Conservation (phyloP, 2,888 invertebrate species). For the Torymus tubicola region DNA sequence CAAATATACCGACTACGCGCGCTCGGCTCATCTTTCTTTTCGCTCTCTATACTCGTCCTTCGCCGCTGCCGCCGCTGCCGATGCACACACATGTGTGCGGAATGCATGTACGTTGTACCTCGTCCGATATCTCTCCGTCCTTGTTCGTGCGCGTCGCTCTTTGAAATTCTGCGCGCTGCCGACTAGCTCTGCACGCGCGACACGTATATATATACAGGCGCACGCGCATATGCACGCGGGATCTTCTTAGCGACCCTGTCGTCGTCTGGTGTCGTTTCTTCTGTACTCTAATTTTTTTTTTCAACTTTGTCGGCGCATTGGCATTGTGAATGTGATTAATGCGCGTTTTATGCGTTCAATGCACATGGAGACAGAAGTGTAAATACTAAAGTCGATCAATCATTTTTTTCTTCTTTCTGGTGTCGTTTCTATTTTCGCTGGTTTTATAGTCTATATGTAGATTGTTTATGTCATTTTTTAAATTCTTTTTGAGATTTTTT, state of each 20-base stretch:
- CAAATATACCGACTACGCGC: slow-evolving; percentile 2
- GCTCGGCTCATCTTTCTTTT: slow-evolving; percentile 44
- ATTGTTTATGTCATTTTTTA: neutral
- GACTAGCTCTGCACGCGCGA: slow-evolving; percentile 16
- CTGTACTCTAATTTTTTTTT: neutral
- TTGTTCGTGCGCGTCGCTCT: neutral
- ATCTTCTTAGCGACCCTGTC: neutral
- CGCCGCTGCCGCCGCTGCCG: neutral
- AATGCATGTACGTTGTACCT: neutral
- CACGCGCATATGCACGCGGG: neutral
- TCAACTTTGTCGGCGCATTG: no score
- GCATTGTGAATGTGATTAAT: slow-evolving; percentile 27
- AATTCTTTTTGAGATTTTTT: neutral
- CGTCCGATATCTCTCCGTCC: slow-evolving; percentile 14
- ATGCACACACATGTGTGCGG: neutral
- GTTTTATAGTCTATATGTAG: no score
- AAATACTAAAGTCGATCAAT: slow-evolving; percentile 18
- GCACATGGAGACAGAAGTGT: no score
- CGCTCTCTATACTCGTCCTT: slow-evolving; percentile 41
- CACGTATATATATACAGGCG: slow-evolving; percentile 5
- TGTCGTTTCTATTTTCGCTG: neutral
- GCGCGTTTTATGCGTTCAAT: slow-evolving; percentile 19
- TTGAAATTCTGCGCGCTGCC: slow-evolving; percentile 19
- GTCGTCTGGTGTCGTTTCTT: neutral
- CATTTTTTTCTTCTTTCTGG: slow-evolving; percentile 17